Evolutionary conservation across 2,888 invertebrate species (phyloP), one percentile per base, ranked within the genome.

Genomic region (Trichogramma dendrolimi): DNA sequence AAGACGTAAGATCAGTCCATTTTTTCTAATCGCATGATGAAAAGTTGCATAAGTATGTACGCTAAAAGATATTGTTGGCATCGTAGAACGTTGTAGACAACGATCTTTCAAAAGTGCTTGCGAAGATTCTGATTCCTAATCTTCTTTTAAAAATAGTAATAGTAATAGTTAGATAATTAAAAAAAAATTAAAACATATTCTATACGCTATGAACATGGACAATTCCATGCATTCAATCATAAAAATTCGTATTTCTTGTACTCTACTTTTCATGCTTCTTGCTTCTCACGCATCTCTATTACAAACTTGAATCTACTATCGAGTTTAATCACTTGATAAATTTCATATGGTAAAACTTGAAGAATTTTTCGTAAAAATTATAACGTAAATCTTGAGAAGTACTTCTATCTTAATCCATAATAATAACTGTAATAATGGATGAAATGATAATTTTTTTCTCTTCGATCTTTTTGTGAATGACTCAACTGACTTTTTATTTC

Each of bases 401-500:
- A 53, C 44, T 42, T 53, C 48, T 52, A 61, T 50, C 41, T 39
- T 10, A 39, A 49, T 56, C 40, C 44, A 50, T 14, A 27, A 11
- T 40, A 50, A 48, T 48, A 48, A 48, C 11, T 48, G 48, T 48
- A 44, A 7, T 27, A 55, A 8, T 42, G n/a, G n/a, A 42, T 27
- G 11, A 14, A 11, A 43, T 14, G 49, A 52, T 27, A 27, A 27
- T 27, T 27, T 27, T 27, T 27, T 27, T 27, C 27, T 27, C 27
- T 27, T 27, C 27, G 3, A 27, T 2, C 27, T 27, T 27, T 27
- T 27, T 27, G 27, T 27, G 27, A 14, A 68, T 71, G 66, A 72
- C 70, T 73, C 71, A 75, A 76, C 74, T 72, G 76, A 74, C 27
- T 27, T 70, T 68, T 69, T 75, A 68, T 77, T 79, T 79, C 73